These are phyloP conservation scores for Columba livia DNA, from an alignment of 2,113 vertebrate species.

Conservation along the genomic window DNA sequence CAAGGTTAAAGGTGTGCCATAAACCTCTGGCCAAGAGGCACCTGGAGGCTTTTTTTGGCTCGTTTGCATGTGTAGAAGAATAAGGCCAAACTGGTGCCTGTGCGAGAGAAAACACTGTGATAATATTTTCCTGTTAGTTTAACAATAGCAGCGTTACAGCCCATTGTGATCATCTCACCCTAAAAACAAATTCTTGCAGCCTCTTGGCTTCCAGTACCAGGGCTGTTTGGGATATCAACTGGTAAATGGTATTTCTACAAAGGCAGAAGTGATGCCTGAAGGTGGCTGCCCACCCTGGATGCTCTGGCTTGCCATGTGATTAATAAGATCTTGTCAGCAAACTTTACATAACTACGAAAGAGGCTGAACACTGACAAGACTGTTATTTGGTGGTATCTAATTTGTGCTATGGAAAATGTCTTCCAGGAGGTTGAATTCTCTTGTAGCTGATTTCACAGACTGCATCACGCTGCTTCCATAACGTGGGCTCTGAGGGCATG, in stretches of 20 bases:
- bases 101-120: not conserved
- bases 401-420: not conserved
- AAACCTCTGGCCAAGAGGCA: not conserved
- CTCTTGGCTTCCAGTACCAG: not conserved
- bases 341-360: not conserved
- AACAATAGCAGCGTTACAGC: not conserved
- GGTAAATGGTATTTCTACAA: not conserved
- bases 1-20: not conserved
- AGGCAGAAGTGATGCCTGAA: not conserved
- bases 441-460: not conserved
- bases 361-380: not conserved
- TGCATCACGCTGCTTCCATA: not conserved
- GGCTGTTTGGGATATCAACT: not conserved
- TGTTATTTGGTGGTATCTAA: not conserved
- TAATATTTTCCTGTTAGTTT: not conserved
- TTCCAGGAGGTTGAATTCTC: not conserved
- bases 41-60: not conserved
- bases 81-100: not conserved
- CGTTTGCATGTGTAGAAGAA: not conserved
- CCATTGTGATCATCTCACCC: not conserved
- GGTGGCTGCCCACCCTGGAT: rapidly evolving
- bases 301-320: not conserved
- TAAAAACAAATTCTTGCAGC: not conserved
- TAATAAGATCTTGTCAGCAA: not conserved
- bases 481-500: not conserved